Percentiles rank a stretch among this genome's conserved stretches.
phyloP scores from a whole-genome alignment of 2,888 invertebrate genomes.

The Dynastes hyllus region DNA sequence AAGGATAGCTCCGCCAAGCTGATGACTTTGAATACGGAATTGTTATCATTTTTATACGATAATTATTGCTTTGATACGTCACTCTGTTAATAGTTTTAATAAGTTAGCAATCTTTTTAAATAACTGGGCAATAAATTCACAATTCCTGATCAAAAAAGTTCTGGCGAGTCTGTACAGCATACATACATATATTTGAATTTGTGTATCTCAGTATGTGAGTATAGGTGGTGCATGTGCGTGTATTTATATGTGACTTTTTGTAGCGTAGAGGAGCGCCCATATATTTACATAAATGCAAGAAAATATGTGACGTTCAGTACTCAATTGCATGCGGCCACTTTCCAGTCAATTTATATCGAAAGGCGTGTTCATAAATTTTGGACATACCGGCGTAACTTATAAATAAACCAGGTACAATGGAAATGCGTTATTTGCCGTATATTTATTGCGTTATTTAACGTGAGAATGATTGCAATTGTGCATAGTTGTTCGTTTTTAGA shows the following conservation, averaged over 20 bases:
- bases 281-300: conserved; percentile 47
- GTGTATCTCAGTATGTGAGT: not conserved
- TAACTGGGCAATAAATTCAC: not conserved
- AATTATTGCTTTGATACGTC: not conserved
- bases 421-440: conserved; percentile 27
- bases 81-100: not conserved
- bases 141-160: not conserved
- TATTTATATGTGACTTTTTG: conserved; percentile 13
- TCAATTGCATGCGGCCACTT: conserved; percentile 46
- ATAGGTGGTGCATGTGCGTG: conserved; percentile 6
- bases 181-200: conserved; percentile 7
- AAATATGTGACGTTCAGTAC: conserved; percentile 43
- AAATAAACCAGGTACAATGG: conserved; percentile 42
- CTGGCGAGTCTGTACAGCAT: conserved; percentile 15
- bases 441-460: conserved; percentile 44
- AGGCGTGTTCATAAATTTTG: conserved; percentile 49
- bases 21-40: not conserved
- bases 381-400: conserved; percentile 42
- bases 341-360: conserved; percentile 49
- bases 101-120: not conserved
- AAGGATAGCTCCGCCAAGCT: not conserved
- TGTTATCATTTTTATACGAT: not conserved
- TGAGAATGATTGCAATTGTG: conserved; percentile 36
- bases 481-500: conserved; percentile 15
- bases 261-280: conserved; percentile 30